Evolutionary conservation across 1,140 invertebrate species (phyloP).

Genomic region (Achroia grisella): DNA sequence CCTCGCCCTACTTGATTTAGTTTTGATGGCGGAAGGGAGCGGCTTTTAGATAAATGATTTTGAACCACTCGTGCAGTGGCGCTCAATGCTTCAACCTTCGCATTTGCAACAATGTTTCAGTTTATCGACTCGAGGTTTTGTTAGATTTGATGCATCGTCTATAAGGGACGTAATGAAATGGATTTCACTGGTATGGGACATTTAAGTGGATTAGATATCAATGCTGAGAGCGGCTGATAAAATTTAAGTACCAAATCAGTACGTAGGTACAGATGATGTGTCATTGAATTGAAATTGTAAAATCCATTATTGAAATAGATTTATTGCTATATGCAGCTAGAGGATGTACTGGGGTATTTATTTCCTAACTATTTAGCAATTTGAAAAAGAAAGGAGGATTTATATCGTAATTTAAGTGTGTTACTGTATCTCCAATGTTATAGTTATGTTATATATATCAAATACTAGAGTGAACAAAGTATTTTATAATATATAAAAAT

Average conservation of each 20-base stretch:
- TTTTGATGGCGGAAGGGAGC: conserved; percentile 66
- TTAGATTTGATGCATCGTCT: conserved; percentile 35
- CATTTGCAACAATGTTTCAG: conserved; percentile 54
- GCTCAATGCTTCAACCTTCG: conserved; percentile 35
- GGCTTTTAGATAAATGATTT: conserved; percentile 67
- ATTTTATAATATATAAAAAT: too few relatives aligned
- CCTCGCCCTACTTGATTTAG: conserved; percentile 64
- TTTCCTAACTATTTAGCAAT: too few relatives aligned
- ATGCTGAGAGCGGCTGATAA: conserved; percentile 11
- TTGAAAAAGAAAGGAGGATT: too few relatives aligned
- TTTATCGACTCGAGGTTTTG: conserved; percentile 33
- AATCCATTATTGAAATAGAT: too few relatives aligned
- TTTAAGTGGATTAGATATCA: conserved; percentile 53
- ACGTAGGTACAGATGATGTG: too few relatives aligned
- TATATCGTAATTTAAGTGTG: too few relatives aligned
- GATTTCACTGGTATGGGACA: conserved; percentile 30
- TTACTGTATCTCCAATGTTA: too few relatives aligned
- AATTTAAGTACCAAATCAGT: conserved; percentile 1
- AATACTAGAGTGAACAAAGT: too few relatives aligned
- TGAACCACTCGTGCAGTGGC: conserved; percentile 20
- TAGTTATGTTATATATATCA: too few relatives aligned
- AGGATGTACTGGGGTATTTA: too few relatives aligned
- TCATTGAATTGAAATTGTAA: too few relatives aligned
- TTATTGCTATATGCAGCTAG: too few relatives aligned
- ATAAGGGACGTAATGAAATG: conserved; percentile 53